Conservation (phyloP, 2,888 invertebrate species). For the Acronicta leporina region DNA sequence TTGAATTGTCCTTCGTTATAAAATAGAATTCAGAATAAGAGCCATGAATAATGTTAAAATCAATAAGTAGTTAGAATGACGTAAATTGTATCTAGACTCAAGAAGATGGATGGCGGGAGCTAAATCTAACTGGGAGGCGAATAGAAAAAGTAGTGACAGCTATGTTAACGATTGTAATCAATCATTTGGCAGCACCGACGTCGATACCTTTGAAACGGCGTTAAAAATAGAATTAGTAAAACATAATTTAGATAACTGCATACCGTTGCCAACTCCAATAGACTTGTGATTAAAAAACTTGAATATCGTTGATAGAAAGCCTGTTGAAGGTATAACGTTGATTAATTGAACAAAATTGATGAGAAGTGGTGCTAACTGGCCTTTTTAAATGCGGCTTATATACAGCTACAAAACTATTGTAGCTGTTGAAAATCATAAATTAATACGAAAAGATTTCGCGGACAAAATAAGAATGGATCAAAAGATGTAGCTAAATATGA, state of each 20-base stretch:
- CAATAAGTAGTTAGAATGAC: conserved; percentile 40
- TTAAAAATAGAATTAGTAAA: conserved; percentile 47
- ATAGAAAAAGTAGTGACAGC: conserved; percentile 53
- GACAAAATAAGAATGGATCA: too few relatives aligned
- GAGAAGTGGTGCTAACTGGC: conserved; percentile 9
- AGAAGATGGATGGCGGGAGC: conserved; percentile 50
- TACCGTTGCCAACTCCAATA: conserved; percentile 45
- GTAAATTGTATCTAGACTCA: conserved; percentile 42
- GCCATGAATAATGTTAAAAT: conserved; percentile 29
- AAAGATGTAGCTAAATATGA: too few relatives aligned
- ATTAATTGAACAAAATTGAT: conserved; percentile 16
- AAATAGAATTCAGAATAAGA: conserved; percentile 42
- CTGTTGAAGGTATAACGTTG: conserved; percentile 11
- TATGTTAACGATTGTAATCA: conserved; percentile 50
- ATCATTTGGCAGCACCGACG: conserved; percentile 44
- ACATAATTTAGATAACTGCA: conserved; percentile 31
- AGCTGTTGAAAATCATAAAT: conserved; percentile 33
- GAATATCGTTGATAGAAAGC: conserved; percentile 30
- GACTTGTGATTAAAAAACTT: conserved; percentile 29
- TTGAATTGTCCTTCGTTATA: conserved; percentile 47
- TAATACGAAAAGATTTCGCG: too few relatives aligned
- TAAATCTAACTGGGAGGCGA: conserved; percentile 40
- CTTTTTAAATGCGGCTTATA: too few relatives aligned
- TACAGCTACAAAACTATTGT: too few relatives aligned
- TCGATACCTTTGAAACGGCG: conserved; percentile 41